Base-by-base conservation (phyloP, 2,797 vertebrate species). In the Sparus aurata region DNA sequence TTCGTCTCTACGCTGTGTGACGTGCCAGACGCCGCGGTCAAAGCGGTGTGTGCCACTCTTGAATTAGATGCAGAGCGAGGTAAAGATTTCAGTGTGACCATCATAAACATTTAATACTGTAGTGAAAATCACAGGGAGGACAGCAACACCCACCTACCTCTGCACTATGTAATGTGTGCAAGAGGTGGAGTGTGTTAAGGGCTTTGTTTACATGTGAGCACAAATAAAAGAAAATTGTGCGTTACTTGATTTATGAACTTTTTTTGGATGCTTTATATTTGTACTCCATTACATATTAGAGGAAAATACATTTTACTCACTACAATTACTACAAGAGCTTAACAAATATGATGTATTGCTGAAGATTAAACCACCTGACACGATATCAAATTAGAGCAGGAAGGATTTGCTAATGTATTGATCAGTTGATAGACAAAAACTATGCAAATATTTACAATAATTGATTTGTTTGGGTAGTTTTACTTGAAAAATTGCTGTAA, bases 31-130 rank as follows among this genome's bases (percentile, higher is more conserved):
- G 67, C 74, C 64, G n/a, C 22, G 5, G 55, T 84, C 80, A 63
- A 62, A 75, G 67, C 84, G 75, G 73, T 41, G 71, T 41, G 38
- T 22, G 75, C 57, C 63, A 67, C 78, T 85, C 77, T 87, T 67
- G 75, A 84, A 80, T 74, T 82, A 79, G 66, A 77, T 2, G 49
- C 52, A 58, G 53, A 75, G 65, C 0, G 27, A 54, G 43, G 60
- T 66, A 55, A 77, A 83, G 76, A 53, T 89, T 83, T 73, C 22
- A 43, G 79, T 62, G 41, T 43, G 82, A 52, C 47, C 34, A 69
- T 30, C 27, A 68, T 0, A 20, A 75, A 66, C 34, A 8, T 69
- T 79, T 41, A 62, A 34, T 23, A 53, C 69, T 62, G 47, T 17
- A 10, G 47, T 41, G 50, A 5, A 53, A 73, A 65, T 57, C 20